Percentiles rank a stretch among this genome's conserved stretches.
Conservation (phyloP, 2,888 invertebrate genomes). For the Vanessa cardui region DNA sequence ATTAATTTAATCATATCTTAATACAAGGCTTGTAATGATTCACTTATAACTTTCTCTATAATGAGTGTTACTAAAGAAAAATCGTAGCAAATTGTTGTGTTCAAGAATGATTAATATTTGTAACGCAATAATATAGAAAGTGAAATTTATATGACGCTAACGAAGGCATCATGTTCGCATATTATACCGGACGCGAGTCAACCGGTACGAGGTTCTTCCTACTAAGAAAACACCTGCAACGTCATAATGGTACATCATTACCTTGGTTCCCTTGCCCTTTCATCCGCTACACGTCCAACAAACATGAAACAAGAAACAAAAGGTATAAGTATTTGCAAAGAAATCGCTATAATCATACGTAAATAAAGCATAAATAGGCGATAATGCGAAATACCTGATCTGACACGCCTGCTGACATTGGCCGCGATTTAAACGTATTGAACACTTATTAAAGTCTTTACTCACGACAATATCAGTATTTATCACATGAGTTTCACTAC, state of each 20-base stretch:
- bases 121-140: constrained; percentile 38
- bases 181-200: constrained; percentile 63
- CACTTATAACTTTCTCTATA: not conserved
- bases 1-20: not conserved
- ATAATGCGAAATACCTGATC: constrained; percentile 88
- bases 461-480: constrained; percentile 69
- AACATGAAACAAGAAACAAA: constrained; percentile 83
- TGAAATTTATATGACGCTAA: constrained; percentile 55
- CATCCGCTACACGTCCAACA: constrained; percentile 86
- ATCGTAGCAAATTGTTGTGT: not conserved
- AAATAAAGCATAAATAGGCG: constrained; percentile 54
- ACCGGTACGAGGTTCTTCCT: constrained; percentile 69
- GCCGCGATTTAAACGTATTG: constrained; percentile 85
- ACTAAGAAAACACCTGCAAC: constrained; percentile 77
- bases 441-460: constrained; percentile 76
- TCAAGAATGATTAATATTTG: not conserved
- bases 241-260: constrained; percentile 78
- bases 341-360: constrained; percentile 45
- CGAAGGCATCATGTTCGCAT: constrained; percentile 47
- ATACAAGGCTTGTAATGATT: too few species aligned
- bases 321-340: constrained; percentile 52
- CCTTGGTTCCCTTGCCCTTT: constrained; percentile 94
- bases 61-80: not conserved
- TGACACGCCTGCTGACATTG: constrained; percentile 96
- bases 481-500: constrained; percentile 80